Evolutionary conservation across 2,113 vertebrate genomes (phyloP).

Genomic region (Vimba vimba): DNA sequence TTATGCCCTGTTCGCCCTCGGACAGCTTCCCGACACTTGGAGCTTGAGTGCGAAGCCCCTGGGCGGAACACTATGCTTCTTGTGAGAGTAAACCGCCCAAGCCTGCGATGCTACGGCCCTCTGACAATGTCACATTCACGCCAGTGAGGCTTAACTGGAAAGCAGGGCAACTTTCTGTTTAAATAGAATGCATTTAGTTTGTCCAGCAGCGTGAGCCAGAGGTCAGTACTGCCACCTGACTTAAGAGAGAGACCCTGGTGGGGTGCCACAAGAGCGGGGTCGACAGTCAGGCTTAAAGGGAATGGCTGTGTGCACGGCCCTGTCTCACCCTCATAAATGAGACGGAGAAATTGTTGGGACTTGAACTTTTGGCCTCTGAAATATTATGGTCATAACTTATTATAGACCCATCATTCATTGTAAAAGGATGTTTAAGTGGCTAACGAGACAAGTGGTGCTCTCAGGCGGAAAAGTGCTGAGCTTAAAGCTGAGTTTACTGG

Average conservation of each 20-base stretch:
- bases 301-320: slow-evolving; percentile 41
- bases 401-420: slow-evolving; percentile 26
- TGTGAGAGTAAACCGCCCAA: slow-evolving; percentile 63
- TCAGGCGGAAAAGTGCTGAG: not conserved
- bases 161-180: slow-evolving; percentile 69
- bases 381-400: slow-evolving; percentile 32
- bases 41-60: slow-evolving; percentile 62
- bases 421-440: slow-evolving; percentile 31
- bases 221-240: slow-evolving; percentile 73
- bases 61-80: slow-evolving; percentile 73
- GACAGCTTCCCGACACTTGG: slow-evolving; percentile 71
- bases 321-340: slow-evolving; percentile 42
- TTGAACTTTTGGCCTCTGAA: slow-evolving; percentile 44
- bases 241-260: slow-evolving; percentile 36
- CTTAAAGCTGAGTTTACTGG: not conserved
- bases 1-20: slow-evolving; percentile 73
- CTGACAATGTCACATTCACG: slow-evolving; percentile 78
- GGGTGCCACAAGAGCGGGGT: not conserved
- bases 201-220: slow-evolving; percentile 71
- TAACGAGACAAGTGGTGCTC: slow-evolving; percentile 3
- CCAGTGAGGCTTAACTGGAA: slow-evolving; percentile 67
- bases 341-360: slow-evolving; percentile 47
- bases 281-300: not conserved
- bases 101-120: slow-evolving; percentile 50
- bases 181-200: slow-evolving; percentile 78